Conservation (phyloP, 2,113 vertebrate genomes). For the Gobiocypris rarus region DNA sequence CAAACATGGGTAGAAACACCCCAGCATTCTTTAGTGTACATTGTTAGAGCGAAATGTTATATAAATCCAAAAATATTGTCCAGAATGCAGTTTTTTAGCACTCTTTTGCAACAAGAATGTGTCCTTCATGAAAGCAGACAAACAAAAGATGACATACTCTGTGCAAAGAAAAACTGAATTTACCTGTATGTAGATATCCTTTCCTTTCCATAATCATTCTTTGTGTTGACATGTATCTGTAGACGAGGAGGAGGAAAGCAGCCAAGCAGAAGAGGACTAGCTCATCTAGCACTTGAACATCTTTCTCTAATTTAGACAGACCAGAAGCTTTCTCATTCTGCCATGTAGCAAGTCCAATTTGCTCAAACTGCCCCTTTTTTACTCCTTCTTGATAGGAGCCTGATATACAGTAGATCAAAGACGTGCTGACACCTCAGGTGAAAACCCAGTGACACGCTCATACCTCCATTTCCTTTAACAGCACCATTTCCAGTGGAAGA, state of each 20-base stretch:
- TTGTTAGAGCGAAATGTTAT: not conserved
- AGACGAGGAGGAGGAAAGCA: not conserved
- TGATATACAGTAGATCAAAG: constrained; percentile 55
- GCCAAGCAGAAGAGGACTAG: constrained; percentile 35
- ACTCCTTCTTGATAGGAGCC: not conserved
- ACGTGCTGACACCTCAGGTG: constrained; percentile 45
- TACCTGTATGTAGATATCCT: constrained; percentile 15
- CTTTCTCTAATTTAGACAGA: constrained; percentile 17
- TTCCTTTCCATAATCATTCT: not conserved
- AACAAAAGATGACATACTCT: not conserved
- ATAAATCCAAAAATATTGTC: not conserved
- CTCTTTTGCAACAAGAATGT: not conserved
- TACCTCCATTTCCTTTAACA: constrained; percentile 61
- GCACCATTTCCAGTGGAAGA: constrained; percentile 57
- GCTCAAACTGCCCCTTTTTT: constrained; percentile 22
- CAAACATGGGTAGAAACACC: too few relatives aligned
- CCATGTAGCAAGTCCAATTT: not conserved
- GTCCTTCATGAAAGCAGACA: not conserved
- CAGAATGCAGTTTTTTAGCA: not conserved
- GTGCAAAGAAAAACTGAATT: not conserved
- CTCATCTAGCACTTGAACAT: not conserved
- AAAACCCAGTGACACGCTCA: constrained; percentile 41
- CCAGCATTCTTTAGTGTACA: too few relatives aligned
- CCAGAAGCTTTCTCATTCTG: not conserved
- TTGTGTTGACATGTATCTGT: not conserved